Base-by-base conservation (phyloP, 2,888 invertebrate species). In the Ennomos quercinarius region DNA sequence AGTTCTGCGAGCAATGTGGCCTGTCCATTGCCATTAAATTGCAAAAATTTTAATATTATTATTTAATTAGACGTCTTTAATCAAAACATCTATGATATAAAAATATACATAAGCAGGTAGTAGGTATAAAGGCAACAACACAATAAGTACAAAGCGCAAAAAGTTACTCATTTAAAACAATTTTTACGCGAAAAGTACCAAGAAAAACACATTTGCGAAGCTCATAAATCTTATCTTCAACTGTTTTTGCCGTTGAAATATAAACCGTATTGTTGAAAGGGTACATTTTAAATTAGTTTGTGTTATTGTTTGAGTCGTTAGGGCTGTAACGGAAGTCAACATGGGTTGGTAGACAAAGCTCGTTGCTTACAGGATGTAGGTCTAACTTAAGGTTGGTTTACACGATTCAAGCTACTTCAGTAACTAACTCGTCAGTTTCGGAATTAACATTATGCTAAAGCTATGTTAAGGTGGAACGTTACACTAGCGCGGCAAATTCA, bases 201-300 rank as follows among this genome's bases (percentile, higher is more conserved):
- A 76, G 63, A 70, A 77, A 77, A 73, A 79, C 74, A 70, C 79
- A 86, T 86, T 87, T 82, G 80, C 79, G 71, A 77, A 81, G 80
- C 76, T 77, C 83, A 83, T 87, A 87, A 88, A 87, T 87, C 82
- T 81, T 69, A 76, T 75, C 72, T 64, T 50, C 6, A 46, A 56
- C 60, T 2, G 6, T 10, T 48, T 17, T 37, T 17, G 57, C 38
- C 8, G 47, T 52, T 37, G 47, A 55, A 45, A 77, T 65, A 74
- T 68, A 11, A 56, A 56, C 71, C 71, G 69, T 76, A 72, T 51
- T 35, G 0, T 6, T 46, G 13, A 35, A 8, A 40, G 0, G 8
- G 54, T 79, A 78, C 54, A 75, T 63, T 61, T 66, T 36, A 64
- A 49, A 72, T 67, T 71, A 10, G 61, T 44, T 53, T 34, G 27